Conservation (phyloP, 2,113 vertebrate genomes). For the Tringa solitaria region DNA sequence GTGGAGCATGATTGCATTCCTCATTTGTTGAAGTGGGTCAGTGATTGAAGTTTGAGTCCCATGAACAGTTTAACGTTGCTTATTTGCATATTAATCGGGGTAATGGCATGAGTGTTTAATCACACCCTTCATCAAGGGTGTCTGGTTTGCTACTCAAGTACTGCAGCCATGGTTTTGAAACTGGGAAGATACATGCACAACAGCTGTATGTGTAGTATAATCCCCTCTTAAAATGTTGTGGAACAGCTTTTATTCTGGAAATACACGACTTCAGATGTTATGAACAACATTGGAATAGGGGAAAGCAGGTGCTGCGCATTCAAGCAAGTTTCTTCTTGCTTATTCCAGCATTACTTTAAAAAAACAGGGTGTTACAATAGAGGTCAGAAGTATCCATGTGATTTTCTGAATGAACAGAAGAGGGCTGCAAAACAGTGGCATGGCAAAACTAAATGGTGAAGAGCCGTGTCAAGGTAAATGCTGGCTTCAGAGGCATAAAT, state of each 20-base stretch:
- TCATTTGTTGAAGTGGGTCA: conserved; percentile 37
- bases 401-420: neutral
- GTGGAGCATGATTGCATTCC: neutral
- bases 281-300: fast-evolving
- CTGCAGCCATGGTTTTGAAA: neutral
- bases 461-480: neutral
- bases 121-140: neutral
- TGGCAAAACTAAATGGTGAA: neutral
- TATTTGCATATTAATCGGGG: conserved; percentile 25
- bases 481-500: neutral
- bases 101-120: neutral
- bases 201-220: neutral
- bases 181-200: neutral
- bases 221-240: neutral
- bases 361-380: neutral
- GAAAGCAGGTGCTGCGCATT: neutral
- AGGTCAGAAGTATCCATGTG: neutral
- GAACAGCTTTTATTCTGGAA: neutral
- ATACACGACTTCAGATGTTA: neutral
- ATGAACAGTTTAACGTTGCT: neutral
- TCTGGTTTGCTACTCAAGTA: neutral
- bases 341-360: neutral
- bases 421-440: neutral
- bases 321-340: neutral
- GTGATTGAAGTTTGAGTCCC: neutral